Evolutionary conservation across 1,140 invertebrate genomes (phyloP), one percentile per base, ranked within the genome.

Genomic region (Dufourea novaeangliae): DNA sequence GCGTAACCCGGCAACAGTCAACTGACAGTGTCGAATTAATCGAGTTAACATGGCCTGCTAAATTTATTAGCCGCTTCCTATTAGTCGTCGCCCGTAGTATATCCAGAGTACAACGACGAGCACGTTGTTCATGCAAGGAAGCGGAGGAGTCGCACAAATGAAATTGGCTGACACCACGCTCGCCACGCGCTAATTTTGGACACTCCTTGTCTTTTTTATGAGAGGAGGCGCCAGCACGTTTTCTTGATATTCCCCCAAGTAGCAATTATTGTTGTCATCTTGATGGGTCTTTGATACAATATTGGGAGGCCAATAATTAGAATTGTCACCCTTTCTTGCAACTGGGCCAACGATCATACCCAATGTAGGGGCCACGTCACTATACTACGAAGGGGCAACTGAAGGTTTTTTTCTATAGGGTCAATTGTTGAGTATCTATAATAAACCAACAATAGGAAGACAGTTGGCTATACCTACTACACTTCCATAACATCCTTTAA

Each of bases 41-140:
- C 76, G 78, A 86, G 76, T 82, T 81, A 85, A 85, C 68, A 63
- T 81, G 61, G 61, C 39, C 68, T 22, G 78, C 54, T 86, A 87
- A 84, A 79, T 84, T 86, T 84, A 87, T 86, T 82, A 85, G 75
- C 69, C 80, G 63, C 79, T 80, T 86, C 84, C 86, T 78, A 84
- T 84, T 79, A 79, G 57, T 59, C 78, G 74, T 82, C 77, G 80
- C 75, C 20, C 46, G 46, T 57, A 52, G 61, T 44, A n/a, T 54
- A n/a, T 39, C 34, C 57, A 25, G 75, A 22, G 67, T 44, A 39
- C 62, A 77, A 71, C 68, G 44, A 22, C 68, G 68, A 34, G 25
- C 41, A 1, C n/a, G 39, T 46, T 52, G 39, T 1, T n/a, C 6
- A 37, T 5, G 6, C 50, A 20, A 14, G n/a, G 25, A 20, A 63